These are phyloP conservation scores for Hirtodrosophila histrioides DNA, from an alignment of 2,888 invertebrate genomes.

Conservation along the genomic window DNA sequence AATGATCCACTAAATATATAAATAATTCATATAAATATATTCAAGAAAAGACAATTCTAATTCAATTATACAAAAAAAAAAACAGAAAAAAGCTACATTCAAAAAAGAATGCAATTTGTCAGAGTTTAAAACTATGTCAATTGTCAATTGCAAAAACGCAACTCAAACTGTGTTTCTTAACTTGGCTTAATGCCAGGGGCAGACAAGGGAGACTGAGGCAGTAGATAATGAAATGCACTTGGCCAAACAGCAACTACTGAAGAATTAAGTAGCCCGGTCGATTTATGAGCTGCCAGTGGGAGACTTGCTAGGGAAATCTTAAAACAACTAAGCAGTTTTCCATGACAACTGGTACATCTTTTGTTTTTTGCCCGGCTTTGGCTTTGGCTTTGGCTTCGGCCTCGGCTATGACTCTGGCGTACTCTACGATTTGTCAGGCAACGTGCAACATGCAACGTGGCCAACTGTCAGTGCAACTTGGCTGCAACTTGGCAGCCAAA, in stretches of 20 bases:
- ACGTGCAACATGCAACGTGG: constrained; percentile 39
- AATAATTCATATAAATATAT: too few relatives aligned
- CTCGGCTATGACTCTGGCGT: constrained; percentile 17
- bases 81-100: too few relatives aligned
- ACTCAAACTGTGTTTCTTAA: constrained; percentile 15
- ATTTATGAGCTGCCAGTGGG: constrained; percentile 54
- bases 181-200: constrained; percentile 36
- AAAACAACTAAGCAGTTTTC: constrained; percentile 50
- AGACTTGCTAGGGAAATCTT: constrained; percentile 35
- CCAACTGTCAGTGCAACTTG: constrained; percentile 66
- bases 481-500: constrained; percentile 55
- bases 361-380: constrained; percentile 10
- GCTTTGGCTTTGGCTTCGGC: constrained; percentile 36
- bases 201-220: neutral
- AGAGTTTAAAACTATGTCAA: constrained; percentile 56
- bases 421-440: constrained; percentile 63
- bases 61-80: too few relatives aligned
- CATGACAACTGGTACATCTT: constrained; percentile 25
- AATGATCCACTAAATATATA: too few relatives aligned
- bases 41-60: too few relatives aligned
- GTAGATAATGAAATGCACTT: constrained; percentile 34
- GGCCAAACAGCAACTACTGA: constrained; percentile 35
- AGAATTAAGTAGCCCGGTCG: constrained; percentile 62
- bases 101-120: constrained; percentile 16
- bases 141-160: constrained; percentile 44